phyloP scores from a whole-genome alignment of 2,888 invertebrate species.

The Epinotia demarniana region DNA sequence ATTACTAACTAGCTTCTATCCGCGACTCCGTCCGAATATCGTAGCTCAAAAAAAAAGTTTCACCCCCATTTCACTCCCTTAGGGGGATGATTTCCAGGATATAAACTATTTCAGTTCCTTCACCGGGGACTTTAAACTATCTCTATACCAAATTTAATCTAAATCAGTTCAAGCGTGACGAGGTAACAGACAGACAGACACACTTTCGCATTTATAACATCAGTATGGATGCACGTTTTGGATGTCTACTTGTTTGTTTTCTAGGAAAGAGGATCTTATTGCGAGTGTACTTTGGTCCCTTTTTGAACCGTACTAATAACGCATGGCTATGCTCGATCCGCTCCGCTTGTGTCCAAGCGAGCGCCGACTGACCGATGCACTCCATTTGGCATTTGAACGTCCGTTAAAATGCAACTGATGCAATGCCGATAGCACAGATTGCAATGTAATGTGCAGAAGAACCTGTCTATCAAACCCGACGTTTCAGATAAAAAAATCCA shows the following conservation, averaged over 20 bases:
- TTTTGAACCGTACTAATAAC: not conserved
- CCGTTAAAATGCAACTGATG: conserved; percentile 44
- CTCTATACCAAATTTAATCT: no score
- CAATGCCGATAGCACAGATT: not conserved
- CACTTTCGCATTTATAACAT: no score
- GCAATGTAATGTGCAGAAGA: not conserved
- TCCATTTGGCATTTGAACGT: conserved; percentile 42
- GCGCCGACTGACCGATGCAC: conserved; percentile 46
- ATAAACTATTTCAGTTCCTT: no score
- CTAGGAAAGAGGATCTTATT: not conserved
- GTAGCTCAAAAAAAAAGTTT: no score
- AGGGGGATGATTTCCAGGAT: no score
- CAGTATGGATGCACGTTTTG: not conserved
- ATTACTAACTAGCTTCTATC: not conserved
- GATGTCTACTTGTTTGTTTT: not conserved
- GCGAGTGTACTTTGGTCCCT: not conserved
- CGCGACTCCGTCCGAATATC: no score
- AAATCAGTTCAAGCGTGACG: no score
- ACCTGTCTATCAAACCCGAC: no score
- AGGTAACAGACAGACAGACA: no score
- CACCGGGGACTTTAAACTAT: no score
- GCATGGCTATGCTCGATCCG: conserved; percentile 41
- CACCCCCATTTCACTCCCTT: no score
- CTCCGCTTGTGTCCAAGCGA: conserved; percentile 46
- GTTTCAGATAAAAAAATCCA: not conserved